Evolutionary conservation across 30 jellyfish, hydroid and myxozoan genomes (phyloP), one percentile per base, ranked within the genome.

Genomic region (Aurelia sp.): DNA sequence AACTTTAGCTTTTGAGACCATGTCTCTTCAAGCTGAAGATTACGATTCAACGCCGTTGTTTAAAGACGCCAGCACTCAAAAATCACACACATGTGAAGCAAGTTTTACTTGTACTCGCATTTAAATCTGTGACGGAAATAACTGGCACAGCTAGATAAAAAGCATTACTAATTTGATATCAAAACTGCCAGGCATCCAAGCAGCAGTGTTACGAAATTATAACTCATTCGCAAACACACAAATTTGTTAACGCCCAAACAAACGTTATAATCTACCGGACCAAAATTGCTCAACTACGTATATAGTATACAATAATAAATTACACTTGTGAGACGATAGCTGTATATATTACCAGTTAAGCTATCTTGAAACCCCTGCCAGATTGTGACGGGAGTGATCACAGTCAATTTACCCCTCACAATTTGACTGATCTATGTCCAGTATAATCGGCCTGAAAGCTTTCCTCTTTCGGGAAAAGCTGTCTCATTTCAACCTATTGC

Each of bases 31-130:
- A 8, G 15, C 55, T 44, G 33, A 27, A 27, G n/a, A n/a, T n/a
- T n/a, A 44, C 16, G 15, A 44, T 44, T 16, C 6, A 9, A 44
- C 55, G 55, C 2, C 55, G 55, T 44, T 44, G 55, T 8, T 8
- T 87, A n/a, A 20, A 8, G 55, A 44, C 55, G 55, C 55, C 55
- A 44, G 16, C 55, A 44, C 76, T 47, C 30, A 63, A 79, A 21
- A 79, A 51, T 17, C 87, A 44, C 55, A 44, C 55, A 44, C 13
- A 44, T 44, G 55, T 44, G 55, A 78, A 72, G 93, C 93, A 84
- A 84, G 93, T 84, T 72, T 72, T 69, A 84, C 93, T 84, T 84
- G 93, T 72, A 84, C 84, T 84, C 88, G 80, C 91, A 67, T 57
- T 15, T 17, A 50, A 20, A n/a, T 73, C 87, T 84, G 93, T 72